Percentiles rank a stretch among this genome's conserved stretches.
These are phyloP conservation scores for Folsomia manolachei DNA, from an alignment of 2,888 invertebrate genomes.

Conservation along the genomic window DNA sequence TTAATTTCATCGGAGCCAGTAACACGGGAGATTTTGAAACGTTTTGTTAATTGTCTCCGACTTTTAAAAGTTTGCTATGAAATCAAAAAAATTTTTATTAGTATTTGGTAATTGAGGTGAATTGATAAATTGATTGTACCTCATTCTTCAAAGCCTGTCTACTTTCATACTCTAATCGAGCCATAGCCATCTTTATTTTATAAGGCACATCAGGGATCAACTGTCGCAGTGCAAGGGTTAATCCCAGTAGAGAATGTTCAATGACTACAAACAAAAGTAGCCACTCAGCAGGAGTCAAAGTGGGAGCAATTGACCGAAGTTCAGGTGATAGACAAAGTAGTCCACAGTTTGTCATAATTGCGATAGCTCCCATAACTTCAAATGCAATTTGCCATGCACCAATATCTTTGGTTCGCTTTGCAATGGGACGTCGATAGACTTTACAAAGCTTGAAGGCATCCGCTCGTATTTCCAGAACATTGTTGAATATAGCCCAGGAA, in stretches of 20 bases:
- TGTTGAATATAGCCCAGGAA: slow-evolving; percentile 70
- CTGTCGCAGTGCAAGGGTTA: slow-evolving; percentile 65
- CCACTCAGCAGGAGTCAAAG: slow-evolving; percentile 56
- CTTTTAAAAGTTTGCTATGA: slow-evolving; percentile 57
- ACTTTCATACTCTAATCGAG: slow-evolving; percentile 63
- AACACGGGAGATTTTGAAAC: slow-evolving; percentile 57
- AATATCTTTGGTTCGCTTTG: slow-evolving; percentile 65
- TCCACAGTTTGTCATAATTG: slow-evolving; percentile 72
- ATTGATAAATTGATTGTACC: slow-evolving; percentile 48
- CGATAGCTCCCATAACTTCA: slow-evolving; percentile 66
- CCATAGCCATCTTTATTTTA: slow-evolving; percentile 64
- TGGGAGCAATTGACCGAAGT: slow-evolving; percentile 57
- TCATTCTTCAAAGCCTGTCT: slow-evolving; percentile 64
- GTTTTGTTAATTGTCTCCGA: slow-evolving; percentile 55
- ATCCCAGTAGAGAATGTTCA: slow-evolving; percentile 66
- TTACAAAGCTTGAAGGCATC: slow-evolving; percentile 73
- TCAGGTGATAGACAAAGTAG: slow-evolving; percentile 68
- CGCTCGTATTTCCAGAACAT: slow-evolving; percentile 69
- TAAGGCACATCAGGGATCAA: slow-evolving; percentile 70
- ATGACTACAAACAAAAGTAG: slow-evolving; percentile 65
- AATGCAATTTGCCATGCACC: slow-evolving; percentile 75
- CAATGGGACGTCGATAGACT: slow-evolving; percentile 67
- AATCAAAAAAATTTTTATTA: slow-evolving; percentile 27
- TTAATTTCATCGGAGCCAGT: slow-evolving; percentile 30
- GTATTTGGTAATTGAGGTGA: neutral